Conservation (phyloP, 2,888 invertebrate species). For the Toxonevra muliebris region DNA sequence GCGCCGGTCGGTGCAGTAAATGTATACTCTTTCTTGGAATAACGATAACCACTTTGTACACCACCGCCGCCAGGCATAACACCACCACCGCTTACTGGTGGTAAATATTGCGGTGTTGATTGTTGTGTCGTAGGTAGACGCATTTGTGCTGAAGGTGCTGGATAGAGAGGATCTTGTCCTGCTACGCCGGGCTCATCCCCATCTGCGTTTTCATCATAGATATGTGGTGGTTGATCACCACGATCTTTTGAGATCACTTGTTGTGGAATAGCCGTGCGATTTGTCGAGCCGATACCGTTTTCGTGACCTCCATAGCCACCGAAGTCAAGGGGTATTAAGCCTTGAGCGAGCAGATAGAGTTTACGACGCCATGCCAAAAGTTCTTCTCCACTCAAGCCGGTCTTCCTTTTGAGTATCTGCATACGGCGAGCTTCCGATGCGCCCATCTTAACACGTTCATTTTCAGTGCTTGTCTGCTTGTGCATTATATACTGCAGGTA, state of each 20-base stretch:
- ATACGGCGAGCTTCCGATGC: slow-evolving; percentile 47
- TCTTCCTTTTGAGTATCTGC: slow-evolving; percentile 45
- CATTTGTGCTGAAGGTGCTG: slow-evolving; percentile 39
- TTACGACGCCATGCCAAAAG: slow-evolving; percentile 56
- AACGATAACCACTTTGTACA: slow-evolving; percentile 39
- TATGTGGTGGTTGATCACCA: slow-evolving; percentile 63
- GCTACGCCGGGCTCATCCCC: slow-evolving; percentile 58
- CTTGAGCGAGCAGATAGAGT: slow-evolving; percentile 56
- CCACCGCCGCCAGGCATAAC: too few species aligned
- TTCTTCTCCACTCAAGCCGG: slow-evolving; percentile 46
- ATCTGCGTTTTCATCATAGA: slow-evolving; percentile 56
- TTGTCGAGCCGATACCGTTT: slow-evolving; percentile 48
- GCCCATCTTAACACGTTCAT: slow-evolving; percentile 48
- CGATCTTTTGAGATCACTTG: slow-evolving; percentile 57
- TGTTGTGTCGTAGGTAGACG: slow-evolving; percentile 22
- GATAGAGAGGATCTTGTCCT: slow-evolving; percentile 40
- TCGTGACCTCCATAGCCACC: slow-evolving; percentile 49
- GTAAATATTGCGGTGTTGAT: neutral
- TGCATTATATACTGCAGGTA: slow-evolving; percentile 54
- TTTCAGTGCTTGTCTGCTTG: slow-evolving; percentile 45
- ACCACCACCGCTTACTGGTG: slow-evolving; percentile 29
- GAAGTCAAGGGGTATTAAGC: slow-evolving; percentile 50
- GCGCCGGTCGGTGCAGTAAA: slow-evolving; percentile 39
- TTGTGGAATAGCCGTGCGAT: slow-evolving; percentile 44
- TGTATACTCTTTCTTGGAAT: slow-evolving; percentile 46